These are phyloP conservation scores for Crax fasciolata DNA, from an alignment of 2,797 vertebrate species.

Conservation along the genomic window DNA sequence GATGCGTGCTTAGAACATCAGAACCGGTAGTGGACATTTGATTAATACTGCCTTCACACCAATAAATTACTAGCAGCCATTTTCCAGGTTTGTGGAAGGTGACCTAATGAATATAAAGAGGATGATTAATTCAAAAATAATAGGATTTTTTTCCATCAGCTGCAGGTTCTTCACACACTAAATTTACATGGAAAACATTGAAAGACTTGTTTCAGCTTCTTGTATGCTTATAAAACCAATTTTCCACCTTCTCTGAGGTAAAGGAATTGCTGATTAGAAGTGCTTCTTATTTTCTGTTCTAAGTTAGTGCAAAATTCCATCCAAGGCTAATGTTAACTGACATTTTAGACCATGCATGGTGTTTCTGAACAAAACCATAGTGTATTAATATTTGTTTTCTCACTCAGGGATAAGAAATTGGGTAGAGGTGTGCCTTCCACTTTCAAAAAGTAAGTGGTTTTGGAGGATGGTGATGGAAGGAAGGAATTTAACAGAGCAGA, in stretches of 20 bases:
- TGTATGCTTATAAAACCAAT: constrained; percentile 29
- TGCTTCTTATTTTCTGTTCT: not conserved
- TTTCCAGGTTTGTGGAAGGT: constrained; percentile 9
- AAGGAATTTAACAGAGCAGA: not conserved
- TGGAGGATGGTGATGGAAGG: not conserved
- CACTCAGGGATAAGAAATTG: not conserved
- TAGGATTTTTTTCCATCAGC: not conserved
- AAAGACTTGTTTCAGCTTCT: constrained; percentile 35
- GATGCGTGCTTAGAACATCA: not conserved
- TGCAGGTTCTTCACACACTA: not conserved
- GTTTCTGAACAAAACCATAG: not conserved
- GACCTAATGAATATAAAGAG: constrained; percentile 7
- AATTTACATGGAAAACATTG: constrained; percentile 23
- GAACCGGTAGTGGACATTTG: not conserved
- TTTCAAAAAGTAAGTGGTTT: not conserved
- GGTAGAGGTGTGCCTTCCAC: not conserved
- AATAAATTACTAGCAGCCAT: not conserved
- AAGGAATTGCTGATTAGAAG: not conserved
- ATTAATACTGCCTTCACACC: not conserved
- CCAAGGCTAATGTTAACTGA: not conserved
- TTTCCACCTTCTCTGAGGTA: constrained; percentile 11
- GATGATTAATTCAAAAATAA: constrained; percentile 22
- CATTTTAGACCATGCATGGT: not conserved
- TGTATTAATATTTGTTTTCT: not conserved
- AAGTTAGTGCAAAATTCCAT: not conserved